Evolutionary conservation across 2,797 vertebrate genomes (phyloP), one percentile per base, ranked within the genome.

Genomic region (Crypturellus tataupa): DNA sequence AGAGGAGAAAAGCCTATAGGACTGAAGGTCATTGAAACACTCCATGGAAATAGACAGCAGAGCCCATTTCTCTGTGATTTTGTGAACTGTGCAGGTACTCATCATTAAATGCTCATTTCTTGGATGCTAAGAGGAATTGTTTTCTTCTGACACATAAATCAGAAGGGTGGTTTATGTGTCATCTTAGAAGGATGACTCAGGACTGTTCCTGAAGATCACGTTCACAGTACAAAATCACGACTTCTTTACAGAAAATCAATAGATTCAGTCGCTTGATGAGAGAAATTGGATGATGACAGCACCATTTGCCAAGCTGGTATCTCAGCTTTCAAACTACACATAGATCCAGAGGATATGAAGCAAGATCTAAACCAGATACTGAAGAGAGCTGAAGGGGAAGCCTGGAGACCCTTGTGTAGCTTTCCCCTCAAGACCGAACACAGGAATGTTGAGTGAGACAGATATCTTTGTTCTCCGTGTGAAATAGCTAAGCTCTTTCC

Each of bases 331-430:
- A 84, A 46, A 53, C 31, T 10, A 16, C 18, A 6, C 0, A 1
- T 31, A 47, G 27, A 42, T 40, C 40, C 0, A 1, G 35, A 51
- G 7, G 2, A 10, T 3, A 8, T 5, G 25, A 91, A 91, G 37
- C 16, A 23, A 76, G 51, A 85, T 31, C 33, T 29, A 62, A 40
- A 4, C 10, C 25, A 64, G 56, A 49, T 37, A 53, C 12, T 31
- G 19, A 0, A 1, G 6, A 18, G n/a, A n/a, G n/a, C 8, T 76
- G 51, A 37, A 40, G 3, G 2, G 33, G 31, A 29, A 0, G 1
- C 25, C 0, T 1, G 24, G 37, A 79, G 20, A 63, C 14, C 11
- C 24, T 77, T 6, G 4, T 0, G 1, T 8, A 85, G 39, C 40
- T 77, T 47, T 67, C 33, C 42, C 56, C 63, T 23, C n/a, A 11